These are phyloP conservation scores for Pogonomyrmex californicus DNA, from an alignment of 1,140 invertebrate species.

Conservation along the genomic window DNA sequence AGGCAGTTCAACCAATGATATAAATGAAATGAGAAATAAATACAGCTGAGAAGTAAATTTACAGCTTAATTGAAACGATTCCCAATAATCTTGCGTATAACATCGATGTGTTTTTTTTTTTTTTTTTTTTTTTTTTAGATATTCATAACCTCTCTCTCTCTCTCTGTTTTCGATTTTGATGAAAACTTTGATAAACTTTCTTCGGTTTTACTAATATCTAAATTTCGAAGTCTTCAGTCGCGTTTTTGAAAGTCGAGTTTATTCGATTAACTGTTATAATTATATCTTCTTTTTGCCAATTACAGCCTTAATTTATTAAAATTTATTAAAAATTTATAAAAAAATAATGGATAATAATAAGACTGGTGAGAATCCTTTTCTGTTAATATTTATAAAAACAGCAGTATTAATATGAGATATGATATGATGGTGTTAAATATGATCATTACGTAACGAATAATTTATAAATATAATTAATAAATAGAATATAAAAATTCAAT, in stretches of 20 bases:
- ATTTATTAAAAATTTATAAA: slow-evolving; percentile 4
- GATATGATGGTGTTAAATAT: background rate
- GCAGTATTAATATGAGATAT: slow-evolving; percentile 3
- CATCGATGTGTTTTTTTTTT: background rate
- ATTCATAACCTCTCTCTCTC: background rate
- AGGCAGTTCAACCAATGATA: slow-evolving; percentile 4
- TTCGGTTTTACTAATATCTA: background rate
- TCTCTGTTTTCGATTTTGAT: background rate
- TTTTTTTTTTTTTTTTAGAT: background rate
- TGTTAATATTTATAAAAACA: too few species aligned
- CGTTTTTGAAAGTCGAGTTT: background rate
- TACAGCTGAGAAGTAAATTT: slow-evolving; percentile 29
- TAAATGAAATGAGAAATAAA: slow-evolving; percentile 47
- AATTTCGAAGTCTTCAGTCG: background rate
- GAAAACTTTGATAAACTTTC: background rate
- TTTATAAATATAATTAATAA: slow-evolving; percentile 2
- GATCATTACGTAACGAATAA: slow-evolving; percentile 26
- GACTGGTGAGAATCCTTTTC: too few species aligned
- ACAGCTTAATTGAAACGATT: slow-evolving; percentile 12
- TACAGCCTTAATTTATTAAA: background rate
- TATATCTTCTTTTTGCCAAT: background rate
- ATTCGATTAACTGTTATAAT: background rate
- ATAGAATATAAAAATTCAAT: background rate
- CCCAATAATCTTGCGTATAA: background rate
- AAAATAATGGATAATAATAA: background rate